A percentile compares a stretch with the other conserved stretches of the same genome.
Conservation (phyloP, 30 jellyfish, hydroid and myxozoan species). For the Turritopsis rubra region DNA sequence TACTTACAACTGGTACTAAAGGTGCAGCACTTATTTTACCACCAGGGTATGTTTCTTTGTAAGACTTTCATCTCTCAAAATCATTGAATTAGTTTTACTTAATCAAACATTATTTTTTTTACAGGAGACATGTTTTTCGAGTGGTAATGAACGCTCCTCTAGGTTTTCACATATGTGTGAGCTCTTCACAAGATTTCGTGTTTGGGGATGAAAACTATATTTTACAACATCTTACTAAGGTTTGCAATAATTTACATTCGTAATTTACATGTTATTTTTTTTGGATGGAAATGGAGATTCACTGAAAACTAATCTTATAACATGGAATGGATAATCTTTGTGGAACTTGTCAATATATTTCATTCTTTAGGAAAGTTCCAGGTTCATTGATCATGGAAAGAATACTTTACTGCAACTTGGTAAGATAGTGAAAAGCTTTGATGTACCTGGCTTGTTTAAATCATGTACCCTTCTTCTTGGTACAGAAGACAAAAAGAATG, state of each 20-base stretch:
- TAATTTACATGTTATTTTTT: neutral
- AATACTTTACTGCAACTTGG: conserved; percentile 34
- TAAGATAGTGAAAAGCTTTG: conserved; percentile 41
- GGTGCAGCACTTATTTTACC: conserved; percentile 75
- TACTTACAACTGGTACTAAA: conserved; percentile 80
- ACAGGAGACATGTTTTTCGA: conserved; percentile 76
- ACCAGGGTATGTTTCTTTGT: conserved; percentile 59
- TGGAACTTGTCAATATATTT: no score
- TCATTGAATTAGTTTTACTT: no score
- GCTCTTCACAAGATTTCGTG: conserved; percentile 67
- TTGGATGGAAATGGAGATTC: no score
- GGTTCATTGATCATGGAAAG: conserved; percentile 57
- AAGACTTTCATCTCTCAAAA: neutral
- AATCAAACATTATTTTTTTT: neutral
- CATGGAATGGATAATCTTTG: no score
- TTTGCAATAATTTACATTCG: neutral
- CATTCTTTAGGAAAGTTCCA: conserved; percentile 72
- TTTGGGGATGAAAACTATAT: conserved; percentile 76
- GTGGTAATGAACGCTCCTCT: conserved; percentile 83
- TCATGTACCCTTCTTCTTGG: conserved; percentile 34
- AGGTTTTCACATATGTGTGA: conserved; percentile 72
- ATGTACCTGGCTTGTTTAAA: conserved; percentile 14
- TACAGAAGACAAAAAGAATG: conserved; percentile 41
- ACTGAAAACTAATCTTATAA: no score
- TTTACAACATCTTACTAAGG: conserved; percentile 72